phyloP scores from a whole-genome alignment of 30 jellyfish, hydroid and myxozoan genomes.

The Pseudorhiza aurosa region DNA sequence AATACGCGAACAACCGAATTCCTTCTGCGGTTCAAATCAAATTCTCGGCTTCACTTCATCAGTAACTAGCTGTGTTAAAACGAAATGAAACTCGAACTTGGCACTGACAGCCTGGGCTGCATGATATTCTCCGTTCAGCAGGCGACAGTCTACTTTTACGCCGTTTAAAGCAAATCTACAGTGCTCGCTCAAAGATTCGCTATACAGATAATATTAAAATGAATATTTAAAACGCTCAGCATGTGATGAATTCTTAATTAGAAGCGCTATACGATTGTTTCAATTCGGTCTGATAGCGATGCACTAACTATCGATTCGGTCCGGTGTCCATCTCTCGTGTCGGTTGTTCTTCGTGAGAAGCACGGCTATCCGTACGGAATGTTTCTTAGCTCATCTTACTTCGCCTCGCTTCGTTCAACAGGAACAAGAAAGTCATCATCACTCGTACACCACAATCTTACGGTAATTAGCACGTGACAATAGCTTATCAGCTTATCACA shows the following conservation, averaged over 20 bases:
- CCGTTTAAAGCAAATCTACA: background rate
- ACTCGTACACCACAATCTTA: slow-evolving; percentile 50
- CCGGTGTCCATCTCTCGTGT: too few species aligned
- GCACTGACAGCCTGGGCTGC: background rate
- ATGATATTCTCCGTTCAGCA: background rate
- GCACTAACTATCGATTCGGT: background rate
- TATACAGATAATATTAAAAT: slow-evolving; percentile 15
- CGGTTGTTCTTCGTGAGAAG: too few species aligned
- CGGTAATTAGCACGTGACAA: slow-evolving; percentile 34
- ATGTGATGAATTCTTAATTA: slow-evolving; percentile 65
- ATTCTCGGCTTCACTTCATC: slow-evolving; percentile 5
- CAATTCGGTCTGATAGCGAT: background rate
- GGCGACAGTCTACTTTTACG: background rate
- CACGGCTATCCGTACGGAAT: too few species aligned
- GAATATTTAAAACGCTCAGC: slow-evolving; percentile 63
- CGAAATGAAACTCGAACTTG: background rate
- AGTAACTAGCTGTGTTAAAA: background rate
- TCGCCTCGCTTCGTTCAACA: slow-evolving; percentile 47
- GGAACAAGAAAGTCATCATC: slow-evolving; percentile 37
- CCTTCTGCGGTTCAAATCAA: slow-evolving; percentile 17
- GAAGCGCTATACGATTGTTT: slow-evolving; percentile 25
- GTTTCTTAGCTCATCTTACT: background rate
- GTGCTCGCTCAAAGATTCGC: slow-evolving; percentile 18
- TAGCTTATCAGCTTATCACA: slow-evolving; percentile 66
- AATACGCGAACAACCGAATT: slow-evolving; percentile 11